These are phyloP conservation scores for Heterocephalus glaber DNA, from an alignment of 2,113 vertebrate genomes.

Conservation along the genomic window DNA sequence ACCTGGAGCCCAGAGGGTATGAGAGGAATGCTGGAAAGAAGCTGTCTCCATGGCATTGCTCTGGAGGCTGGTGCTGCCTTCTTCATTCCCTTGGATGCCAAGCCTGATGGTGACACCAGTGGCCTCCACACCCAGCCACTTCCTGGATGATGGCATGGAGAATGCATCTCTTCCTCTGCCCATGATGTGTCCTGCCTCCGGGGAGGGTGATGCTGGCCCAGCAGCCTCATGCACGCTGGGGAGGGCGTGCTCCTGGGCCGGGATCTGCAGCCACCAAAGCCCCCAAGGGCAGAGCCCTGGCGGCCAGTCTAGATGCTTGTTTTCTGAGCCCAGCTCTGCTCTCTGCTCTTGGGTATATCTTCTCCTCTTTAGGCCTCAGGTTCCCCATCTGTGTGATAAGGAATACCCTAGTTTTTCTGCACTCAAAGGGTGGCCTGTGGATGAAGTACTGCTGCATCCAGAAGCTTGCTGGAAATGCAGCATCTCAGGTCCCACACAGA, in stretches of 20 bases:
- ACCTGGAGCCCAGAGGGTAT: background rate
- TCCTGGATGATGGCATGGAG: background rate
- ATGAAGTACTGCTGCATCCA: background rate
- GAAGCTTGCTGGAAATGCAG: background rate
- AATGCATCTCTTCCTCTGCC: background rate
- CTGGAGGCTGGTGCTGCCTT: background rate
- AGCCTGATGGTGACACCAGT: background rate
- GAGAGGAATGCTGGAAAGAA: background rate
- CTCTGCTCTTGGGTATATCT: background rate
- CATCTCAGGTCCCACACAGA: background rate
- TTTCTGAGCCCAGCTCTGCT: background rate
- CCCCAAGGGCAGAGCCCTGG: background rate
- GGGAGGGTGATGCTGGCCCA: background rate
- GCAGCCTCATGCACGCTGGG: background rate
- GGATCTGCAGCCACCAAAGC: background rate
- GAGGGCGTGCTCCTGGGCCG: background rate
- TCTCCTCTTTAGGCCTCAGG: background rate
- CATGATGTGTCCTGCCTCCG: background rate
- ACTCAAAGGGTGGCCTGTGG: background rate
- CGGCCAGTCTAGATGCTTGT: too few species aligned
- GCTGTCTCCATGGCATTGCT: background rate
- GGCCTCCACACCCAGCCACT: background rate
- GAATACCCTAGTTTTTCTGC: background rate
- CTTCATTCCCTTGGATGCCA: background rate
- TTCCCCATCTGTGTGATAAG: background rate